These are phyloP conservation scores for Bos indicus DNA, from an alignment of 2,113 vertebrate genomes.

Conservation along the genomic window DNA sequence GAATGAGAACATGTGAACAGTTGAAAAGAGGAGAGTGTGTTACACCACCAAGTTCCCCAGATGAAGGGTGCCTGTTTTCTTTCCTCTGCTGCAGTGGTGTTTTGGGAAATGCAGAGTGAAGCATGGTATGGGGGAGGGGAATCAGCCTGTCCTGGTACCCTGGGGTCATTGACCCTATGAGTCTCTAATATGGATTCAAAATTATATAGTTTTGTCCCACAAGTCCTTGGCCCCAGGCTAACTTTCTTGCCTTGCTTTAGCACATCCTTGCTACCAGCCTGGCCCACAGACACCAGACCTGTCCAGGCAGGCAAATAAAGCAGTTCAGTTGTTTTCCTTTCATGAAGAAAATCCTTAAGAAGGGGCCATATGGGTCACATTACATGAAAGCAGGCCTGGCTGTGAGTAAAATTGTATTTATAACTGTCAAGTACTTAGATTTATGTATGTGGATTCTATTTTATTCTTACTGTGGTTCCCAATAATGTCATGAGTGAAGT, in stretches of 20 bases:
- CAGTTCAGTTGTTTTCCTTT: neutral
- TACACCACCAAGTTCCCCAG: neutral
- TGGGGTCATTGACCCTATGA: neutral
- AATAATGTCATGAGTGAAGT: neutral
- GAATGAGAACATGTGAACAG: neutral
- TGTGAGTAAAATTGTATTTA: neutral
- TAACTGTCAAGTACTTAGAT: neutral
- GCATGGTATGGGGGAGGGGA: neutral
- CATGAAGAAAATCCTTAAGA: neutral
- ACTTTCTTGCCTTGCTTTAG: neutral
- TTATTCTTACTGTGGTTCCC: neutral
- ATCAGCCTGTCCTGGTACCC: neutral
- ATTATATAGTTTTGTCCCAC: neutral
- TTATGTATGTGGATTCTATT: neutral
- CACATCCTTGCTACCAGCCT: neutral
- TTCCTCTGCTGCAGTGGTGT: neutral
- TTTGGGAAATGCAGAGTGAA: neutral
- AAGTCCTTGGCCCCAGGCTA: fast-evolving
- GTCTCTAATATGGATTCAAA: neutral
- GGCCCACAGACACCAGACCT: fast-evolving
- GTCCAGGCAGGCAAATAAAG: neutral
- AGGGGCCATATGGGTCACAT: neutral
- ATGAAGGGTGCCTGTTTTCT: neutral
- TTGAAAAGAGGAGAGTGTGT: neutral
- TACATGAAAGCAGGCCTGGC: neutral